Evolutionary conservation across 2,797 vertebrate species (phyloP).

Genomic region (Sebastes cheni): DNA sequence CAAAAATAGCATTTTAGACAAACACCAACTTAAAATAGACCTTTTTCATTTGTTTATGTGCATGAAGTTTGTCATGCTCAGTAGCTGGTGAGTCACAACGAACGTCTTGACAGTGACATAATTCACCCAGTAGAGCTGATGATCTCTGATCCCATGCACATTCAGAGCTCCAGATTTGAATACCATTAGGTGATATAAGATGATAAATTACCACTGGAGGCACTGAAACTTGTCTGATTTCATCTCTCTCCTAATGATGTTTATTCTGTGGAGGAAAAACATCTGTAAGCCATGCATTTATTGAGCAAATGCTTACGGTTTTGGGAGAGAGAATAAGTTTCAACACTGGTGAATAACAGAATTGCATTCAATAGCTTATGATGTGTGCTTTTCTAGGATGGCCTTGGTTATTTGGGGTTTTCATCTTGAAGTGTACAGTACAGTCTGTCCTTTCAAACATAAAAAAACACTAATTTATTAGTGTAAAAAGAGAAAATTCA

Average conservation of each 20-base stretch:
- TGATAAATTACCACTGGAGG: constrained; percentile 16
- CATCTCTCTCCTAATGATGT: constrained; percentile 11
- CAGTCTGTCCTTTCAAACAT: neutral
- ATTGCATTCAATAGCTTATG: neutral
- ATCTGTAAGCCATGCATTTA: neutral
- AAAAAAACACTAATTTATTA: neutral
- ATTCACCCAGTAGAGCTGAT: constrained; percentile 7
- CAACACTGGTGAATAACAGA: neutral
- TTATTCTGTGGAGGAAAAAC: neutral
- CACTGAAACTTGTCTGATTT: constrained; percentile 26
- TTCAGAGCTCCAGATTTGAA: constrained; percentile 20
- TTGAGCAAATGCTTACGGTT: neutral
- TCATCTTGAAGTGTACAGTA: neutral
- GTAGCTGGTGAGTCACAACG: neutral
- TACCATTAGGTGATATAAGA: constrained; percentile 17
- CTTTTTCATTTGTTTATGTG: neutral
- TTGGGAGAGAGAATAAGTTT: neutral
- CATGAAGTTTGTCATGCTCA: neutral
- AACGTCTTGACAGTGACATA: constrained; percentile 23
- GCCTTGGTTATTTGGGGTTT: neutral
- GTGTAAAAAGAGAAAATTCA: neutral
- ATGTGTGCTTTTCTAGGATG: neutral
- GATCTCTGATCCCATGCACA: constrained; percentile 13
- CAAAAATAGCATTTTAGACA: neutral
- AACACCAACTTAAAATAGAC: neutral